phyloP scores from a whole-genome alignment of 1,140 invertebrate genomes.

The Diprion similis region DNA sequence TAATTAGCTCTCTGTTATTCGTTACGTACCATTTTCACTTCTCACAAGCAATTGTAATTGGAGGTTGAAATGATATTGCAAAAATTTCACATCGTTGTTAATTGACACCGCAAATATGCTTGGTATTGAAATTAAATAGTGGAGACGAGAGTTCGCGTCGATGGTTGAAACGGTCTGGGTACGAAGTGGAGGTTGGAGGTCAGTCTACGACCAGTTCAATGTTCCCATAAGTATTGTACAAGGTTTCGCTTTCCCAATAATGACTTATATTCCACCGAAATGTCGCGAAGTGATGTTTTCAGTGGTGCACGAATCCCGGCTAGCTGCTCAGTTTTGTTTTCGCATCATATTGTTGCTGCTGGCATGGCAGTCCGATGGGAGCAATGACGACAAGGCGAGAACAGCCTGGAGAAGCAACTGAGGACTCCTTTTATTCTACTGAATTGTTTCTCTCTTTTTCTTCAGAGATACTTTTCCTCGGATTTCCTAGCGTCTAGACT shows the following conservation, averaged over 20 bases:
- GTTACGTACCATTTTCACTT: no score
- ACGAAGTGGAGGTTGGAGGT: background rate
- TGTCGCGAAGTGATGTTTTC: slow-evolving; percentile 15
- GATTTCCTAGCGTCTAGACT: background rate
- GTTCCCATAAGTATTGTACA: slow-evolving; percentile 9
- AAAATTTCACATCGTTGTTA: no score
- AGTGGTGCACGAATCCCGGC: no score
- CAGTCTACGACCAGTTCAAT: background rate
- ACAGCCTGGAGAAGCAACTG: slow-evolving; percentile 8
- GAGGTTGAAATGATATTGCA: no score
- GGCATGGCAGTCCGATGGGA: background rate
- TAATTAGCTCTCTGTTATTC: no score
- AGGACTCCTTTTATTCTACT: slow-evolving; percentile 18
- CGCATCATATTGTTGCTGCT: background rate
- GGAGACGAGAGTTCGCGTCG: no score
- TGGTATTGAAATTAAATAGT: no score
- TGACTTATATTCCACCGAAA: background rate
- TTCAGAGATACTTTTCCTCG: background rate
- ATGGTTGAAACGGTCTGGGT: no score
- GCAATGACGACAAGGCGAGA: slow-evolving; percentile 15
- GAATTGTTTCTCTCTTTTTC: slow-evolving; percentile 10
- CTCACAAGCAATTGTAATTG: no score
- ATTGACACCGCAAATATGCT: no score
- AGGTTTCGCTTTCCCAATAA: slow-evolving; percentile 24
- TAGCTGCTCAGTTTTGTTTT: no score